phyloP scores from a whole-genome alignment of 2,797 vertebrate genomes.

The Parotocinclus haroldoi region DNA sequence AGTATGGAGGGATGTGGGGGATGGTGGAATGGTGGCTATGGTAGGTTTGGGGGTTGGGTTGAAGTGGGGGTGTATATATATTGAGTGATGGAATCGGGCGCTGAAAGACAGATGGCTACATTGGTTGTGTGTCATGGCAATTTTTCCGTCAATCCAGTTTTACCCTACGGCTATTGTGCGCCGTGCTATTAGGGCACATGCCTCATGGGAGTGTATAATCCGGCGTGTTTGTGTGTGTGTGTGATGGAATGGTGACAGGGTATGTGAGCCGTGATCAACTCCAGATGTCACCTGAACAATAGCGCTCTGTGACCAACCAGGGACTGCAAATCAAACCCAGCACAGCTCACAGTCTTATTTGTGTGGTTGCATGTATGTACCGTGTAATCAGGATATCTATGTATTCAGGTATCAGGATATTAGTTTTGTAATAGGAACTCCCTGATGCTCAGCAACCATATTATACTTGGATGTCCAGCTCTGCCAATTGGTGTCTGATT shows the following conservation, averaged over 20 bases:
- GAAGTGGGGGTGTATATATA: conserved; percentile 48
- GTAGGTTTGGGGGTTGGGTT: conserved; percentile 42
- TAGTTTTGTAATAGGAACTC: too few species aligned
- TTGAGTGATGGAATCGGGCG: conserved; percentile 48
- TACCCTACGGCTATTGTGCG: conserved; percentile 66
- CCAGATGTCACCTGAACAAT: conserved; percentile 80
- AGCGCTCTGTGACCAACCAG: conserved; percentile 37
- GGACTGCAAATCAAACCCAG: conserved; percentile 8
- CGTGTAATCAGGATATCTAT: too few species aligned
- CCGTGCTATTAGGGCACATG: conserved; percentile 56
- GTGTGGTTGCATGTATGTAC: too few species aligned
- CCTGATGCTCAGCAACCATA: too few species aligned
- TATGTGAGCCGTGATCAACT: conserved; percentile 64
- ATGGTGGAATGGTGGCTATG: conserved; percentile 38
- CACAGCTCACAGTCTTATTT: neutral
- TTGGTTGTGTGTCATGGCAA: conserved; percentile 61
- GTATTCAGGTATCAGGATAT: too few species aligned
- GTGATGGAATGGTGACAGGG: conserved; percentile 45
- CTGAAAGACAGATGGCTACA: conserved; percentile 77
- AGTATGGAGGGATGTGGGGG: neutral
- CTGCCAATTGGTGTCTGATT: too few species aligned
- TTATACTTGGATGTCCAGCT: too few species aligned
- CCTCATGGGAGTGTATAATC: conserved; percentile 18
- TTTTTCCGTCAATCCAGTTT: conserved; percentile 58
- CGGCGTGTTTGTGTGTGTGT: conserved; percentile 33